Conservation (phyloP, 2,888 invertebrate species). For the Pyrrhia umbra region DNA sequence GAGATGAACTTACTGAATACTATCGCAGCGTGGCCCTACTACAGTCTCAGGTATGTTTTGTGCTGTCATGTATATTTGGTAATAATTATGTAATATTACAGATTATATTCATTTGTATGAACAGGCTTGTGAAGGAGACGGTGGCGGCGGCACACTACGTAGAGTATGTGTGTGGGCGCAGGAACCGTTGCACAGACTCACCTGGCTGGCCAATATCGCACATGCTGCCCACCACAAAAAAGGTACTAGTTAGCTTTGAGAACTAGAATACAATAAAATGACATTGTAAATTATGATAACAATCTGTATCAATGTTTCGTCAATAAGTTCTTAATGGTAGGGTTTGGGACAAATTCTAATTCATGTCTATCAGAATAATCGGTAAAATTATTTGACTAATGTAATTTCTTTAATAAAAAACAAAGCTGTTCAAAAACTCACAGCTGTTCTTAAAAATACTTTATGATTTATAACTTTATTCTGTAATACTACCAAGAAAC, state of each 20-base stretch:
- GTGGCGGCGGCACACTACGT: conserved; percentile 91
- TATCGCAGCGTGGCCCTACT: conserved; percentile 96
- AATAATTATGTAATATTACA: neutral
- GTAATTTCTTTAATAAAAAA: too few species aligned
- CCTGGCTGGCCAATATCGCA: conserved; percentile 95
- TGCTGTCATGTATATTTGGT: neutral
- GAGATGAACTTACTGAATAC: conserved; percentile 96
- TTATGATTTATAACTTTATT: too few species aligned
- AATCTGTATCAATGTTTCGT: too few species aligned
- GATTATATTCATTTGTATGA: conserved; percentile 11
- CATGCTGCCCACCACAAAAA: conserved; percentile 95
- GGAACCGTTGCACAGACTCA: conserved; percentile 94
- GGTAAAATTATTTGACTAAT: too few species aligned
- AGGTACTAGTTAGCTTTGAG: conserved; percentile 81
- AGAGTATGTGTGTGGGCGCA: conserved; percentile 95
- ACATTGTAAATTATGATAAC: too few species aligned
- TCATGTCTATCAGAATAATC: too few species aligned
- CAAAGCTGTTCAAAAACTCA: too few species aligned
- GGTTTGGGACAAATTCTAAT: too few species aligned
- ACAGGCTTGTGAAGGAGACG: conserved; percentile 81
- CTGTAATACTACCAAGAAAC: too few species aligned
- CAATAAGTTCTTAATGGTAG: too few species aligned
- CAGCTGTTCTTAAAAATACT: too few species aligned
- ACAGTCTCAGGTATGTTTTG: conserved; percentile 94
- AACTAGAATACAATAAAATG: too few species aligned